phyloP scores from a whole-genome alignment of 2,113 vertebrate genomes.

The Semicossyphus pulcher region DNA sequence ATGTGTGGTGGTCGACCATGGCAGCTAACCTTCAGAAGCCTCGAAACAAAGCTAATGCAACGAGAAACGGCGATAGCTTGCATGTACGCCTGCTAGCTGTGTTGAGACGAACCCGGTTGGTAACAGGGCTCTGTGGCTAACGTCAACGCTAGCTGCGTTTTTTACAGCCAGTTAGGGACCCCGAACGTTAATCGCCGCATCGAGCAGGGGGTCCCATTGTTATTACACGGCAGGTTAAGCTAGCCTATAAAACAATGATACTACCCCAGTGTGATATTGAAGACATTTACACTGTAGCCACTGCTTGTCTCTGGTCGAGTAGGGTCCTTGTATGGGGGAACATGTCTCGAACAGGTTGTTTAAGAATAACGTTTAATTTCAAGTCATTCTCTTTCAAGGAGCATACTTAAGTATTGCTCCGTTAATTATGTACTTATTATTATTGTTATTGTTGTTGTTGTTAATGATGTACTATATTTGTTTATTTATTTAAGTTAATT shows the following conservation, averaged over 20 bases:
- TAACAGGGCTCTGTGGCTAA: conserved; percentile 26
- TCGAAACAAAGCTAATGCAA: conserved; percentile 4
- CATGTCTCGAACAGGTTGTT: conserved; percentile 41
- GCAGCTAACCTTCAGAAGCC: not conserved
- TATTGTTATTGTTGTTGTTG: too few species aligned
- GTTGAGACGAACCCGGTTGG: not conserved
- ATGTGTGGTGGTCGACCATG: conserved; percentile 29
- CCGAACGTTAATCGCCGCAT: conserved; percentile 29
- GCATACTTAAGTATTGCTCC: too few species aligned
- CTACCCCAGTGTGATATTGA: too few species aligned
- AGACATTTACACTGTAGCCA: fast-evolving
- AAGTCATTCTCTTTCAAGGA: not conserved
- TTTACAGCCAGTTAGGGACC: conserved; percentile 2
- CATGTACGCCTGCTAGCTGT: not conserved
- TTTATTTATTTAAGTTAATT: too few species aligned
- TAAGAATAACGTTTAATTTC: not conserved
- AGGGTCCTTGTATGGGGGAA: not conserved
- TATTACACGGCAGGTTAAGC: conserved; percentile 8
- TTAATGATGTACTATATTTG: too few species aligned
- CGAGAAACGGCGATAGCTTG: not conserved
- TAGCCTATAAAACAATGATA: not conserved
- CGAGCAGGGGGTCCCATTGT: conserved; percentile 42
- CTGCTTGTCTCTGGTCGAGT: too few species aligned
- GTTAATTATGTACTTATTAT: too few species aligned
- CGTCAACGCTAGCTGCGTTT: conserved; percentile 25